Percentiles rank a stretch among this genome's conserved stretches.
Conservation (phyloP, 2,888 invertebrate species). For the Anoplius nigerrimus region DNA sequence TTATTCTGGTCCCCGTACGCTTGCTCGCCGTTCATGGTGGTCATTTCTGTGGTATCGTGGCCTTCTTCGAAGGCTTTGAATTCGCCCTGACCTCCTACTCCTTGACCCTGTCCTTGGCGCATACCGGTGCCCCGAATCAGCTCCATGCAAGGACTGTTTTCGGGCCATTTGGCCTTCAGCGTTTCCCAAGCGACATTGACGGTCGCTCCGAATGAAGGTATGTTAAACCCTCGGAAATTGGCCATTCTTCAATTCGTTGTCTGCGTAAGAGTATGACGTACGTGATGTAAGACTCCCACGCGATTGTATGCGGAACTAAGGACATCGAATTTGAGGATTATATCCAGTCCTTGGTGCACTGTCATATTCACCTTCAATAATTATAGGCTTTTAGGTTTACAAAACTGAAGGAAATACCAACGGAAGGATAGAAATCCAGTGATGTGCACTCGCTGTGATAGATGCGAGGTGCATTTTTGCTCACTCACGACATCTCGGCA, state of each 20-base stretch:
- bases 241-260: slow-evolving; percentile 76
- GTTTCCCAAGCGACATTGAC: slow-evolving; percentile 90
- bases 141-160: slow-evolving; percentile 77
- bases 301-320: too few species aligned
- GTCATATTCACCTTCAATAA: too few species aligned
- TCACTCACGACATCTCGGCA: too few species aligned
- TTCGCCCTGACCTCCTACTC: slow-evolving; percentile 54
- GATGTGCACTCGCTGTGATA: too few species aligned
- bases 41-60: slow-evolving; percentile 73
- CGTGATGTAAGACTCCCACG: too few species aligned
- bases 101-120: slow-evolving; percentile 54
- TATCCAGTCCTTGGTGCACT: too few species aligned
- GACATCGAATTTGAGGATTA: too few species aligned
- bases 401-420: too few species aligned
- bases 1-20: slow-evolving; percentile 70
- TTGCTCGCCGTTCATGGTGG: slow-evolving; percentile 72
- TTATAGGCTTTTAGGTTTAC: too few species aligned
- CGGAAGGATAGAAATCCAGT: too few species aligned
- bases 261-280: slow-evolving; percentile 8
- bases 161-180: slow-evolving; percentile 86
- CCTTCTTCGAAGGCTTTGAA: slow-evolving; percentile 68
- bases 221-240: slow-evolving; percentile 80
- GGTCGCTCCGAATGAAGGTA: slow-evolving; percentile 86
- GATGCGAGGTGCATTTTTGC: too few species aligned
- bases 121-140: slow-evolving; percentile 68